A percentile compares a stretch with the other conserved stretches of the same genome.
Evolutionary conservation across 2,888 invertebrate species (phyloP).

Genomic region (Dynastes hyllus): DNA sequence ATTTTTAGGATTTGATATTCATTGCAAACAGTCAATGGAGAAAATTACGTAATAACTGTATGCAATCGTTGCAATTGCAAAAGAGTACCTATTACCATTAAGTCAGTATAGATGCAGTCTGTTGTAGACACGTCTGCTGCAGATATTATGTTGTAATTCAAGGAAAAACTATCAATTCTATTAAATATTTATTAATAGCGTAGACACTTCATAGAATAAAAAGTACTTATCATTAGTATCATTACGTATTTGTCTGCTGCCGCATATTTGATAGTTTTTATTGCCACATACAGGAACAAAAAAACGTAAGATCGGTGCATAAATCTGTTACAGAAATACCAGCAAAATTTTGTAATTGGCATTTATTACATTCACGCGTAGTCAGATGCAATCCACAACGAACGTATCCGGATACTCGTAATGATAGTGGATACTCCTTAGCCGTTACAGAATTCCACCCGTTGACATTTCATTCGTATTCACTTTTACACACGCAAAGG

Average conservation of each 20-base stretch:
- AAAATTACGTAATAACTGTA: constrained; percentile 2
- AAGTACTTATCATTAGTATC: constrained; percentile 6
- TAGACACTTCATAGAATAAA: constrained; percentile 2
- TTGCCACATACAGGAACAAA: constrained; percentile 20
- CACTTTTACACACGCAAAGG: not conserved
- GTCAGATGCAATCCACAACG: constrained; percentile 14
- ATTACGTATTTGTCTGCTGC: not conserved
- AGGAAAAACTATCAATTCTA: constrained; percentile 6
- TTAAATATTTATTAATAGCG: constrained; percentile 10
- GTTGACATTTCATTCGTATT: constrained; percentile 23
- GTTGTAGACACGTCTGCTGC: not conserved
- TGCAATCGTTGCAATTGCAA: constrained; percentile 4
- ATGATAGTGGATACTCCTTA: constrained; percentile 16
- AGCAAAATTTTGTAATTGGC: constrained; percentile 31
- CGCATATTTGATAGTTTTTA: constrained; percentile 14
- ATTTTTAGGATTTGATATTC: not conserved
- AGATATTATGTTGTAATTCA: constrained; percentile 5
- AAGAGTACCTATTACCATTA: constrained; percentile 17
- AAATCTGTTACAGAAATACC: constrained; percentile 5
- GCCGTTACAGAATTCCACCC: constrained; percentile 24
- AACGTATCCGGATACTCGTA: constrained; percentile 33
- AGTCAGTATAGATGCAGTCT: constrained; percentile 5
- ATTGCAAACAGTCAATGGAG: not conserved
- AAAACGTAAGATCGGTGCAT: not conserved
- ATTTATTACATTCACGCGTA: constrained; percentile 23